phyloP scores from a whole-genome alignment of 2,113 vertebrate genomes.

The Apeltes quadracus region DNA sequence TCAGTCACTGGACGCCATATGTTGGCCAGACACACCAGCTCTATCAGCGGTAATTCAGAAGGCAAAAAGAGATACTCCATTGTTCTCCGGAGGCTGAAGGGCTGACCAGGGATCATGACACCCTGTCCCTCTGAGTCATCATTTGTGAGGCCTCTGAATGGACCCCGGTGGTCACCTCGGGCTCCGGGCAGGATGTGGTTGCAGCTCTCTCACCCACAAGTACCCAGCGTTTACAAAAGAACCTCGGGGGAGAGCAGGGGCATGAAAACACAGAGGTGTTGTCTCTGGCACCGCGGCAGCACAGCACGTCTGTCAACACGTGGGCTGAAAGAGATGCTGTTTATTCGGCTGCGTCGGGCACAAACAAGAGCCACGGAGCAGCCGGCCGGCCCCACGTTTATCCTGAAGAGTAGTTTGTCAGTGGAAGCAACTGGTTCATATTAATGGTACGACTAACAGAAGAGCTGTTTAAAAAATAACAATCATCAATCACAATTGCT shows the following conservation, averaged over 20 bases:
- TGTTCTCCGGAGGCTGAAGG: constrained; percentile 61
- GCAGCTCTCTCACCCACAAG: constrained; percentile 28
- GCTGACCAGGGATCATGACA: constrained; percentile 45
- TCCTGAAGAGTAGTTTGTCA: neutral
- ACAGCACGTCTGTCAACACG: constrained; percentile 52
- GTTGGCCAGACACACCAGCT: constrained; percentile 68
- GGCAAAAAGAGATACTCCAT: constrained; percentile 64
- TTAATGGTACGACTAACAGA: neutral
- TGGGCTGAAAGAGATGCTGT: constrained; percentile 29
- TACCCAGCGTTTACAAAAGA: constrained; percentile 27
- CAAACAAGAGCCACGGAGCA: constrained; percentile 21
- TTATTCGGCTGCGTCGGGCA: constrained; percentile 41
- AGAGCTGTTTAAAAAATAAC: neutral
- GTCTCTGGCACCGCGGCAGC: constrained; percentile 43
- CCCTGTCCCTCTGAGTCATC: constrained; percentile 51
- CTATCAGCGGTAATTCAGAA: constrained; percentile 60
- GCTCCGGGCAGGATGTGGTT: constrained; percentile 37
- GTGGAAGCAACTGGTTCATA: constrained; percentile 21
- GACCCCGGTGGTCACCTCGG: constrained; percentile 38
- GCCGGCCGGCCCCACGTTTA: neutral
- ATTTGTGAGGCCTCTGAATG: constrained; percentile 37
- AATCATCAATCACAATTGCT: neutral
- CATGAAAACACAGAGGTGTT: constrained; percentile 51
- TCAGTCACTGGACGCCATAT: constrained; percentile 71
- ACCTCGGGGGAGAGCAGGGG: neutral